Evolutionary conservation across 2,888 invertebrate genomes (phyloP).

Genomic region (Calameuta pallipes): DNA sequence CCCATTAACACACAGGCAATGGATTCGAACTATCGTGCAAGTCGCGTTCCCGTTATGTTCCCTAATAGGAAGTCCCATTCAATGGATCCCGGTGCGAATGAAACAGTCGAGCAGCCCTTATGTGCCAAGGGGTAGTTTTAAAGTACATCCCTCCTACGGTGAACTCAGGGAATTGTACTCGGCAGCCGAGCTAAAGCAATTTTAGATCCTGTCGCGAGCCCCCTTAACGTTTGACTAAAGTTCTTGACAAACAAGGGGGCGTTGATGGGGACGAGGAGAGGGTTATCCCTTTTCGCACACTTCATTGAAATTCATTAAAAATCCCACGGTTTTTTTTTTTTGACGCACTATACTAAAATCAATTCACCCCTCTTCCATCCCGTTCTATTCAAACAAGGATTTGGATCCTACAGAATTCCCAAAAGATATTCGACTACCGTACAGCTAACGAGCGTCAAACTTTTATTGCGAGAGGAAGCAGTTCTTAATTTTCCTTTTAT

Average conservation of each 20-base stretch:
- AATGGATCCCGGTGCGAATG: background rate
- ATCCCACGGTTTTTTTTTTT: background rate
- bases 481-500: background rate
- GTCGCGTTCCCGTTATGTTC: background rate
- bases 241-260: conserved; percentile 44
- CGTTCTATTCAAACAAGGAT: background rate
- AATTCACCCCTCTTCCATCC: background rate
- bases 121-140: conserved; percentile 6
- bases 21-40: background rate
- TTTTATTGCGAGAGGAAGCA: background rate
- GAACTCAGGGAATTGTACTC: conserved; percentile 11
- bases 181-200: conserved; percentile 45
- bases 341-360: background rate
- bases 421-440: background rate
- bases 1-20: background rate
- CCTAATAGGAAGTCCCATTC: background rate
- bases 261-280: conserved; percentile 17
- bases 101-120: background rate
- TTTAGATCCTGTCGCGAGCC: conserved; percentile 41
- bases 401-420: background rate
- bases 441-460: background rate
- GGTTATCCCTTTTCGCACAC: conserved; percentile 22
- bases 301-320: conserved; percentile 53
- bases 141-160: conserved; percentile 44
- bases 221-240: conserved; percentile 43